A percentile compares a stretch with the other conserved stretches of the same genome.
These are phyloP conservation scores for Gymnoscopelus microlampas DNA, from an alignment of 2,797 vertebrate genomes.

Conservation along the genomic window DNA sequence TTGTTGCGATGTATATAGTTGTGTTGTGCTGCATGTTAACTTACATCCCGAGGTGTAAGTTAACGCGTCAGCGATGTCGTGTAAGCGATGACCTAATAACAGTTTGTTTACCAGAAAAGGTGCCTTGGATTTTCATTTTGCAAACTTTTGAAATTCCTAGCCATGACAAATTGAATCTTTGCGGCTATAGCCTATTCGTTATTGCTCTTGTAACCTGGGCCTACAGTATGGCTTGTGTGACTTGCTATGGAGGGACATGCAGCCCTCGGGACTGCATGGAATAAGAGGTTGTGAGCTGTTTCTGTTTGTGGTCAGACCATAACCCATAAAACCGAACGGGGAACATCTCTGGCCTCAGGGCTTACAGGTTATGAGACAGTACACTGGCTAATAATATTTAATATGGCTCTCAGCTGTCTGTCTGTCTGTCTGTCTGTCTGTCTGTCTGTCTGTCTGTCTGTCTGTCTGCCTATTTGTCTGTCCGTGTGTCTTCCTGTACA, in stretches of 20 bases:
- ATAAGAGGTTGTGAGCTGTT: conserved; percentile 41
- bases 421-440: conserved; percentile 48
- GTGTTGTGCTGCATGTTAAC: no score
- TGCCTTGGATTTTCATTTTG: no score
- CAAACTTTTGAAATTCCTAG: no score
- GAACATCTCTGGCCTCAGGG: conserved; percentile 59
- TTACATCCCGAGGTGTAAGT: no score
- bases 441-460: conserved; percentile 3
- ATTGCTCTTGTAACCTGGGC: conserved; percentile 23
- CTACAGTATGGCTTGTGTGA: conserved; percentile 7
- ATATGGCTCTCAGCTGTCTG: conserved; percentile 53
- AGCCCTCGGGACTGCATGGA: conserved; percentile 21
- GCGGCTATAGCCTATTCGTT: not conserved
- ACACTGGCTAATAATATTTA: conserved; percentile 51
- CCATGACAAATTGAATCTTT: no score
- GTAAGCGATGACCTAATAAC: no score
- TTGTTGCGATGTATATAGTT: no score
- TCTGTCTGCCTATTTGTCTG: conserved; percentile 7
- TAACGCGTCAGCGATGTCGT: no score
- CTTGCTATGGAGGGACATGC: conserved; percentile 37
- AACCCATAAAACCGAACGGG: conserved; percentile 47
- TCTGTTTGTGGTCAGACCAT: conserved; percentile 52
- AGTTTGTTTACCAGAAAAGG: no score
- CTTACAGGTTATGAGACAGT: conserved; percentile 57
- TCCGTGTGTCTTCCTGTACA: not conserved